Evolutionary conservation across 2,113 vertebrate genomes (phyloP).

Genomic region (Phocoena phocoena): DNA sequence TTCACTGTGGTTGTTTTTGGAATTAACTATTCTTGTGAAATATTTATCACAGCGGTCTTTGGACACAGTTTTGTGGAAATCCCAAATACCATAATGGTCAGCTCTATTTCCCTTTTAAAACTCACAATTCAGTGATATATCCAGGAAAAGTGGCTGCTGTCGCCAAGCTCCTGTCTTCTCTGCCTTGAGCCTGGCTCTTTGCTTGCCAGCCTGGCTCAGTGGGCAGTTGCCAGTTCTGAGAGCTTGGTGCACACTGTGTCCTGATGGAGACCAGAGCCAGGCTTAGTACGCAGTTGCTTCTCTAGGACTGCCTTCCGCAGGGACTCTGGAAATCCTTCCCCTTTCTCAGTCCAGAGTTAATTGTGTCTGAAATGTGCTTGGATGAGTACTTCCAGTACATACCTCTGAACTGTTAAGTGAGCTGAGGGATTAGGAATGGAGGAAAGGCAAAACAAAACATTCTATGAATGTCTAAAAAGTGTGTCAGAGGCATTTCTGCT

Average conservation of each 20-base stretch:
- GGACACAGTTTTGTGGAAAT: conserved; percentile 63
- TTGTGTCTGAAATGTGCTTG: not conserved
- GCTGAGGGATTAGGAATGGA: not conserved
- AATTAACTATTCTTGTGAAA: conserved; percentile 44
- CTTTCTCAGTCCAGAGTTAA: not conserved
- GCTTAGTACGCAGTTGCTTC: not conserved
- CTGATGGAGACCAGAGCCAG: not conserved
- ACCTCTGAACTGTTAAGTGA: not conserved
- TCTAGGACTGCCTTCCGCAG: not conserved
- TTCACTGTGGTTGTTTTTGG: conserved; percentile 31
- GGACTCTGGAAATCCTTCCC: not conserved
- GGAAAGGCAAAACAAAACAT: not conserved
- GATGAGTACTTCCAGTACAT: not conserved
- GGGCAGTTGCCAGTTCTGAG: not conserved
- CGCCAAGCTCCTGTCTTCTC: not conserved
- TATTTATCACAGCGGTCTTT: conserved; percentile 43
- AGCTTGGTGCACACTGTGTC: not conserved
- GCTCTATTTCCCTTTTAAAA: conserved; percentile 56
- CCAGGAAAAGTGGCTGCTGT: conserved; percentile 41
- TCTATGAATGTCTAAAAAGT: not conserved
- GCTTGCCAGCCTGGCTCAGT: not conserved
- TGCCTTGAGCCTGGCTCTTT: conserved; percentile 2
- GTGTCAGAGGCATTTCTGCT: not conserved
- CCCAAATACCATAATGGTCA: conserved; percentile 52
- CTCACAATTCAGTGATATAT: not conserved